Evolutionary conservation across 2,113 vertebrate species (phyloP).

Genomic region (Steatornis caripensis): DNA sequence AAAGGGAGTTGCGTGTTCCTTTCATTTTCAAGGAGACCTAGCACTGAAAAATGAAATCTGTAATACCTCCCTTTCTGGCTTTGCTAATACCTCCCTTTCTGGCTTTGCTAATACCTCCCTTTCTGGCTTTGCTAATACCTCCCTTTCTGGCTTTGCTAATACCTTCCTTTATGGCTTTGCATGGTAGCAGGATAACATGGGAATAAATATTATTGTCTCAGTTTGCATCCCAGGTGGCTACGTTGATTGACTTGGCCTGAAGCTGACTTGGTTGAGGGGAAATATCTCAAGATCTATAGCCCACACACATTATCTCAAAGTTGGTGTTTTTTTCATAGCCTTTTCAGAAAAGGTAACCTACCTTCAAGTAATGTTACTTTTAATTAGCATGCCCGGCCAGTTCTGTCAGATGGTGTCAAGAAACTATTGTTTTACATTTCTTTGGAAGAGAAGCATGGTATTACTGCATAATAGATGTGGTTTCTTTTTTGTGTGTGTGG

Average conservation of each 20-base stretch:
- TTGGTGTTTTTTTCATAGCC: not conserved
- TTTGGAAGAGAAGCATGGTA: not conserved
- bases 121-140: not conserved
- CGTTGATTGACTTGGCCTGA: not conserved
- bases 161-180: too few relatives aligned
- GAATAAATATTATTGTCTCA: not conserved
- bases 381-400: not conserved
- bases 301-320: not conserved
- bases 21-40: not conserved
- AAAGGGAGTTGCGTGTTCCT: not conserved
- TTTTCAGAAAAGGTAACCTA: not conserved
- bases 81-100: not conserved
- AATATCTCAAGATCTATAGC: not conserved
- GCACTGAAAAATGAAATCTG: not conserved
- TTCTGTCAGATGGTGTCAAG: not conserved
- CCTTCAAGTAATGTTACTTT: not conserved
- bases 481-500: not conserved
- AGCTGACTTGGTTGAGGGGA: not conserved
- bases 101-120: not conserved
- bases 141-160: too few relatives aligned
- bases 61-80: not conserved
- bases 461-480: not conserved
- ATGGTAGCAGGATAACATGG: not conserved
- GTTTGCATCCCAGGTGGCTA: not conserved
- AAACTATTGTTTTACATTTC: not conserved